These are phyloP conservation scores for Drosophila nigricruria DNA, from an alignment of 2,888 invertebrate species.

Conservation along the genomic window DNA sequence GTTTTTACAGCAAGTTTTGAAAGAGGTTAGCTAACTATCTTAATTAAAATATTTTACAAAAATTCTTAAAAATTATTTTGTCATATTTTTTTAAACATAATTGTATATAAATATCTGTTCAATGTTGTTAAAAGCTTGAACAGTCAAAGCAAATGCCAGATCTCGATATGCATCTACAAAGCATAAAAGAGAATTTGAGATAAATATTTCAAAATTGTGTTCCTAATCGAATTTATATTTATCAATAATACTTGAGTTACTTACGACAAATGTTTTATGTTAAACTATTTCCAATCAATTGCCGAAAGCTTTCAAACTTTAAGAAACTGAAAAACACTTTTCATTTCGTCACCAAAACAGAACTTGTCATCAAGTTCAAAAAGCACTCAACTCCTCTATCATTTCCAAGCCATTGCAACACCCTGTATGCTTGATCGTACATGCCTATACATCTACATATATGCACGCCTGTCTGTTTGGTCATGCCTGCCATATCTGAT, in stretches of 20 bases:
- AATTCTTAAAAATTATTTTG: background rate
- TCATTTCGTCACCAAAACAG: background rate
- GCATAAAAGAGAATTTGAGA: background rate
- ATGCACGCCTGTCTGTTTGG: slow-evolving; percentile 31
- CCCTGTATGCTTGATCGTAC: slow-evolving; percentile 54
- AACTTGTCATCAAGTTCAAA: background rate
- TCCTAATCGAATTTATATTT: background rate
- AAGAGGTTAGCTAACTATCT: slow-evolving; percentile 6
- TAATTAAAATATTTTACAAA: background rate
- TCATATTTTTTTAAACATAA: background rate
- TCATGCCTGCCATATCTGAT: slow-evolving; percentile 75
- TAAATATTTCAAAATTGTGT: background rate
- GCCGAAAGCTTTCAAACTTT: background rate
- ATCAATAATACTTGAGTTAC: background rate
- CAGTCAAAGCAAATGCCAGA: background rate
- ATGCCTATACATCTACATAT: slow-evolving; percentile 12
- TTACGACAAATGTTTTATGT: too few relatives aligned
- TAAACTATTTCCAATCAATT: background rate
- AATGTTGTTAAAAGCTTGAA: background rate
- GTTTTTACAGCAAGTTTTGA: background rate
- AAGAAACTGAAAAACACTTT: background rate
- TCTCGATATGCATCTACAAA: background rate
- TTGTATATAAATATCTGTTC: background rate
- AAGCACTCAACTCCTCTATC: background rate
- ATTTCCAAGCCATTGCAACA: slow-evolving; percentile 30